Base-by-base conservation (phyloP, 2,113 vertebrate species). In the Cephalopholis sonnerati region DNA sequence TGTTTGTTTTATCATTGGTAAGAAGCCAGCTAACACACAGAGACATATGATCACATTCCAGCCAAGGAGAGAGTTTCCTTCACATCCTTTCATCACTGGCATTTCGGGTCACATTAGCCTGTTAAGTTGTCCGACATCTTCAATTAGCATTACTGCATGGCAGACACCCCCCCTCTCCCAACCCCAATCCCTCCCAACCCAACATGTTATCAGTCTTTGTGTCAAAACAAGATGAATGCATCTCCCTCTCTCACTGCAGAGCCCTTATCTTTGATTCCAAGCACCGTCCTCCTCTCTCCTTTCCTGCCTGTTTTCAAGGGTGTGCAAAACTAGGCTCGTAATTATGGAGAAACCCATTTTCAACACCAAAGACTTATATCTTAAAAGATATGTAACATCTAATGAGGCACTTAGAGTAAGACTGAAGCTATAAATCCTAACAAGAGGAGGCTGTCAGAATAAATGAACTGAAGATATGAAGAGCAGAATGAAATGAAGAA, bases 211-310 rank as follows among this genome's bases (percentile, higher is more conserved):
- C 92, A 84, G 84, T 87, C 68, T 66, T 73, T 44, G 72, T 86
- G 90, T 90, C 92, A 84, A 82, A 90, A 81, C 71, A 91, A 94
- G 89, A 94, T 88, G 89, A 93, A 94, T 94, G 91, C 58, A 76
- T 90, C 59, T 79, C 50, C 64, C 77, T 80, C 58, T 72, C 82
- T 57, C 74, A n/a, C 69, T 25, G 59, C 89, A 57, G 16, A 86
- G 77, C 55, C 63, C 77, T 89, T 88, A 93, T 91, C 89, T 92
- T 50, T 62, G 72, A 87, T 86, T 87, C 77, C 32, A 36, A 77
- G 81, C 59, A 1, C n/a, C 27, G 13, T 69, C 81, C 69, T 65
- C 74, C 41, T 67, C 71, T 66, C 66, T 69, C 72, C 36, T 78
- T 87, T 55, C 61, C 65, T 12, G 15, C 7, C 66, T 62, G 41